Conservation (phyloP, 64 coral and sea anemone genomes). For the Cladopsammia gracilis region DNA sequence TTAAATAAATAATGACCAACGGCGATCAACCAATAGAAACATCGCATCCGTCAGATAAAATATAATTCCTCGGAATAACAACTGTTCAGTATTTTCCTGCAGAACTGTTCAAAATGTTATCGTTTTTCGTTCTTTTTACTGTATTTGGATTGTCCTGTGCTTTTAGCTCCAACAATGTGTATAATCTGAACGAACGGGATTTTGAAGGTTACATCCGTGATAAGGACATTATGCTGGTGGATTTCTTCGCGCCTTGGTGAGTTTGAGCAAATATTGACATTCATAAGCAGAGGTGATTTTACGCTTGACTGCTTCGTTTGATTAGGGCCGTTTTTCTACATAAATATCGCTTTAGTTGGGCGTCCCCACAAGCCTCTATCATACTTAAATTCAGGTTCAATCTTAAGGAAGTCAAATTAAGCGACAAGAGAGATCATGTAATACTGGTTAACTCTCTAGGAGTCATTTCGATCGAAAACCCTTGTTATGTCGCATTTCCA, state of each 20-base stretch:
- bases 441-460: not conserved
- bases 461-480: too few species aligned
- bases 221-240: conserved; percentile 92
- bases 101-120: not conserved
- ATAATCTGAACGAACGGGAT: conserved; percentile 66
- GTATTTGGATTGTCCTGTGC: not conserved
- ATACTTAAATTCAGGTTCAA: too few species aligned
- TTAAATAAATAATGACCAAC: conserved; percentile 56
- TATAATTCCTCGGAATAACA: not conserved
- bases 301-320: conserved; percentile 44
- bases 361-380: too few species aligned
- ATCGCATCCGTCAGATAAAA: not conserved
- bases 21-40: not conserved
- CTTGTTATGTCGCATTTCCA: too few species aligned
- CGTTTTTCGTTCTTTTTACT: not conserved
- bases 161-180: conserved; percentile 66
- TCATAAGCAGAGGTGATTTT: not conserved
- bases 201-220: conserved; percentile 76
- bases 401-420: too few species aligned
- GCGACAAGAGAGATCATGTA: not conserved
- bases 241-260: conserved; percentile 92
- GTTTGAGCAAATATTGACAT: conserved; percentile 20
- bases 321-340: not conserved
- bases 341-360: not conserved
- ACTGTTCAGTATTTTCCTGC: not conserved